Evolutionary conservation across 2,797 vertebrate genomes (phyloP).

Genomic region (Gouania willdenowi): DNA sequence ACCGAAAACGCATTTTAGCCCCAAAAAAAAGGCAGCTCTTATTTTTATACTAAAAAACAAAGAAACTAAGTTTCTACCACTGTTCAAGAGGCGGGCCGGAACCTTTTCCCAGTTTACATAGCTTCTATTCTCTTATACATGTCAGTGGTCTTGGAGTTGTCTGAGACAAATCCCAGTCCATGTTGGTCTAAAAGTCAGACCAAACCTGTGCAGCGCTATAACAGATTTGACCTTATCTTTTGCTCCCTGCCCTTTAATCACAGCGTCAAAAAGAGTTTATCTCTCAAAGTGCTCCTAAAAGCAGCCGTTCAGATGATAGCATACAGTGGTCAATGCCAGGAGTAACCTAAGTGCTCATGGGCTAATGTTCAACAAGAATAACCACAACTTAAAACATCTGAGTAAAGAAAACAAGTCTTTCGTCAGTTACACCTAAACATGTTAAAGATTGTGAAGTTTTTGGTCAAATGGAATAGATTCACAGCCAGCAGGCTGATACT

Average conservation of each 20-base stretch:
- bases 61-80: too few relatives aligned
- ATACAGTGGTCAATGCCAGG: not conserved
- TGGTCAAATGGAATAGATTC: constrained; percentile 4
- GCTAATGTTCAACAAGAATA: not conserved
- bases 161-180: constrained; percentile 7
- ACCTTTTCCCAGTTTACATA: not conserved
- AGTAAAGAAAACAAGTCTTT: not conserved
- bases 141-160: constrained; percentile 6
- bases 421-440: constrained; percentile 1
- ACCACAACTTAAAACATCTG: not conserved
- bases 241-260: constrained; percentile 5
- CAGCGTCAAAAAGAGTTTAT: constrained; percentile 4
- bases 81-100: too few relatives aligned
- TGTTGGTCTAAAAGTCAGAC: constrained; percentile 10
- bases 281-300: constrained; percentile 3
- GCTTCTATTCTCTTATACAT: constrained; percentile 2
- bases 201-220: constrained; percentile 12
- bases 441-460: not conserved
- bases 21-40: too few relatives aligned
- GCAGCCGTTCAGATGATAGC: constrained; percentile 4
- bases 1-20: too few relatives aligned
- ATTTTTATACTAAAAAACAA: too few relatives aligned
- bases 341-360: not conserved
- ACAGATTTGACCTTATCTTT: constrained; percentile 8
- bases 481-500: constrained; percentile 8